phyloP scores from a whole-genome alignment of 2,888 invertebrate genomes.

The Agriopis aurantiaria region DNA sequence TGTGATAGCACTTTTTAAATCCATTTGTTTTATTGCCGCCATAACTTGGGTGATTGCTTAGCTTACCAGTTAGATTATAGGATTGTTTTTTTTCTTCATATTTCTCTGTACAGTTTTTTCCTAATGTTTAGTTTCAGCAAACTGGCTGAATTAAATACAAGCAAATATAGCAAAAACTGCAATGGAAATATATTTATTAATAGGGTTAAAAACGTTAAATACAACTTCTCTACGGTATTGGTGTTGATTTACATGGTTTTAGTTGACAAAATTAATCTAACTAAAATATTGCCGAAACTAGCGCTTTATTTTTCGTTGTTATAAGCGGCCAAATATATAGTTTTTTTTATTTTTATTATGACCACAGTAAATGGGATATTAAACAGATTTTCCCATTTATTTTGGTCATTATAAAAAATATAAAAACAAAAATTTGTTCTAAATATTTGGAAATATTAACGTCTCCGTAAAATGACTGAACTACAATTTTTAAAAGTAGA shows the following conservation, averaged over 20 bases:
- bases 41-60: slow-evolving; percentile 2
- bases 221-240: background rate
- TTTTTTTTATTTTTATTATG: too few relatives aligned
- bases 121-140: background rate
- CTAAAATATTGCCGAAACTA: background rate
- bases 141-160: background rate
- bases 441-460: too few relatives aligned
- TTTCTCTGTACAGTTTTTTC: background rate
- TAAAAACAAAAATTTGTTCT: too few relatives aligned
- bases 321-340: too few relatives aligned
- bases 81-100: background rate
- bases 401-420: too few relatives aligned
- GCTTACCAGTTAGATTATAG: slow-evolving; percentile 1
- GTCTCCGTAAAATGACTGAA: too few relatives aligned
- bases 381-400: too few relatives aligned
- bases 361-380: too few relatives aligned
- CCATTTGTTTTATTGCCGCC: background rate
- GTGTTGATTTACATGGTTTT: background rate
- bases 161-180: background rate
- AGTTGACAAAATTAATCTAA: background rate
- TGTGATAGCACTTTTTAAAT: background rate
- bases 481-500: too few relatives aligned
- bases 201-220: background rate
- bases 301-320: background rate
- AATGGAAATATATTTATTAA: background rate